Base-by-base conservation (phyloP, 37 sponge, comb jelly and placozoan species). In the Amphimedon queenslandica region DNA sequence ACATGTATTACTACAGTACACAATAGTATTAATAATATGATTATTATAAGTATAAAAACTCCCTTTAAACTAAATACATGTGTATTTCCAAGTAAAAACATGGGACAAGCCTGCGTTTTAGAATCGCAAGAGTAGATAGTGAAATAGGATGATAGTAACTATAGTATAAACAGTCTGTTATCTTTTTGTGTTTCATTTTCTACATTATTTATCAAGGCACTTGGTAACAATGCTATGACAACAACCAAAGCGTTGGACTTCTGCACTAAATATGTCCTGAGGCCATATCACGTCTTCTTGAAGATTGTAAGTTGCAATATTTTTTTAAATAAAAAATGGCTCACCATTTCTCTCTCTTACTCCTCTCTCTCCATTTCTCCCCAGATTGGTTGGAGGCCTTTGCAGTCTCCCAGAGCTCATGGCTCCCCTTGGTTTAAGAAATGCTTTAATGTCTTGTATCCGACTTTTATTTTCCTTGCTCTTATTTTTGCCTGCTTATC, bases 191-290 rank as follows among this genome's bases (percentile, higher is more conserved):
- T 25, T 60, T 60, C 61, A 60, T 5, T 60, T 60, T 60, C 21
- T 6, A 25, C 8, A 25, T 60, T 13, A n/a, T 25, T 6, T 60
- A n/a, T 6, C 21, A 5, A 6, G 5, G 61, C 5, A 5, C 5
- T n/a, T 60, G 23, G 28, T 11, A 25, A n/a, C 21, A n/a, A 47
- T 60, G 61, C 8, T n/a, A 60, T 60, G 56, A 56, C 86, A 0
- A 78, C 78, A 18, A 69, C 79, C 4, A 64, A 79, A 55, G 87
- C 85, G 18, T 78, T 90, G 23, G 69, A 74, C 29, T 36, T 69
- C 23, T 90, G 91, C 63, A 85, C 69, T 40, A 85, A 70, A 64
- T 81, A 82, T 1, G 86, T 90, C 20, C 66, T 90, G 16, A 85
- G 73, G 13, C 82, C 79, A 0, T 90, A 77, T 58, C 82, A 81